Conservation (phyloP, 1,140 invertebrate species). For the Calephelis nemesis region DNA sequence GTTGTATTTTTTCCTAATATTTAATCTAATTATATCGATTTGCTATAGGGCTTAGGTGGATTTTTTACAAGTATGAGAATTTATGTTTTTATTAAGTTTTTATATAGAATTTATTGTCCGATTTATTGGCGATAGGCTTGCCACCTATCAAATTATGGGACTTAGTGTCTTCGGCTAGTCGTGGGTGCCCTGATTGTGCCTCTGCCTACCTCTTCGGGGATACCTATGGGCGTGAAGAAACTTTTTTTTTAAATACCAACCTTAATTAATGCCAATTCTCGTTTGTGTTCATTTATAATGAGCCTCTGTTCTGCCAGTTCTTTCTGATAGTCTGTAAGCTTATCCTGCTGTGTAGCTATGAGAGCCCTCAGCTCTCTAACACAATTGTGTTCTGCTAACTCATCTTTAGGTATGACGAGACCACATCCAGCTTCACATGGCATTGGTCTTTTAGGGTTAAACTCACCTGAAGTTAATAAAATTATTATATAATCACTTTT, state of each 20-base stretch:
- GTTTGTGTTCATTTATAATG: conserved; percentile 92
- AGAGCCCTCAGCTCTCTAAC: conserved; percentile 91
- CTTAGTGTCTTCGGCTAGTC: too few species aligned
- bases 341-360: conserved; percentile 92
- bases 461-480: conserved; percentile 54
- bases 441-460: conserved; percentile 95
- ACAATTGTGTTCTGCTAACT: conserved; percentile 96
- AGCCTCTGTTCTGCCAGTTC: conserved; percentile 92
- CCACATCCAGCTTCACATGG: conserved; percentile 96
- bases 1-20: too few species aligned
- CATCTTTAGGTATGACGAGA: conserved; percentile 96
- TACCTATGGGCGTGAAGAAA: too few species aligned
- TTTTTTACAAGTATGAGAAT: too few species aligned
- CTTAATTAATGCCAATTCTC: conserved; percentile 92
- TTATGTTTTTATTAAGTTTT: too few species aligned
- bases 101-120: too few species aligned
- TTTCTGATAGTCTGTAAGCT: conserved; percentile 90
- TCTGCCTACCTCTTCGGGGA: too few species aligned
- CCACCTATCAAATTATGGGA: not conserved
- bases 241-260: conserved; percentile 72
- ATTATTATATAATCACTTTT: too few species aligned
- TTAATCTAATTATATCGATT: too few species aligned
- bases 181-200: too few species aligned
- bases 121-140: too few species aligned
- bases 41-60: too few species aligned